Evolutionary conservation across 2,113 vertebrate species (phyloP), one percentile per base, ranked within the genome.

Genomic region (Eulacestoma nigropectus): DNA sequence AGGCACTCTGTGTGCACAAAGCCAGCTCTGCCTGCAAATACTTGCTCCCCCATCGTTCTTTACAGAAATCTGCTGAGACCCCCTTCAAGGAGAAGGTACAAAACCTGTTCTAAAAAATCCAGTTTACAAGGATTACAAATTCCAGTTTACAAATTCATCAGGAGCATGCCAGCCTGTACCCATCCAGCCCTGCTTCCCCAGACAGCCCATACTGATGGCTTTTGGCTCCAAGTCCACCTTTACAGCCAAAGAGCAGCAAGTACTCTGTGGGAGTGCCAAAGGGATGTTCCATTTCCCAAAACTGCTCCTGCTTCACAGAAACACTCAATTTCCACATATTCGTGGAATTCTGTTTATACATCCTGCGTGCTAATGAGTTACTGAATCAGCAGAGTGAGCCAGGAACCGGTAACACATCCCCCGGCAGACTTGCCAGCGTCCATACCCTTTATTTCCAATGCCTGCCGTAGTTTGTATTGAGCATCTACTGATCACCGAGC

Each of bases 161-260:
- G n/a, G n/a, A 17, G 35, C 10, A 29, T 13, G 6, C 15, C 52
- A 64, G 15, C 21, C 63, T 6, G 0, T 10, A 44, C 19, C 42
- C 49, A 37, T 0, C 11, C 69, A 55, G 52, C 49, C 42, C 41
- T 15, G 13, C 68, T 17, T 52, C 59, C 41, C 64, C 46, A 11
- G 30, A 6, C 1, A 53, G 74, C n/a, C 7, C 1, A 12, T 4
- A 7, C 25, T 2, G 2, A 75, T 0, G 1, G 44, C 55, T 46
- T 21, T 20, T 10, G 1, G 46, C 65, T 87, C 70, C 41, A 21
- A 68, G 35, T 21, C n/a, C n/a, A 49, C 29, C 20, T 55, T 49
- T 16, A 50, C 4, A 25, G 59, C 15, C 22, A 1, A 46, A 39
- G 18, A 15, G 56, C 6, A 3, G 60, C 63, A 29, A 55, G 27